These are phyloP conservation scores for Lasioglossum leucozonium DNA, from an alignment of 2,888 invertebrate genomes.

Conservation along the genomic window DNA sequence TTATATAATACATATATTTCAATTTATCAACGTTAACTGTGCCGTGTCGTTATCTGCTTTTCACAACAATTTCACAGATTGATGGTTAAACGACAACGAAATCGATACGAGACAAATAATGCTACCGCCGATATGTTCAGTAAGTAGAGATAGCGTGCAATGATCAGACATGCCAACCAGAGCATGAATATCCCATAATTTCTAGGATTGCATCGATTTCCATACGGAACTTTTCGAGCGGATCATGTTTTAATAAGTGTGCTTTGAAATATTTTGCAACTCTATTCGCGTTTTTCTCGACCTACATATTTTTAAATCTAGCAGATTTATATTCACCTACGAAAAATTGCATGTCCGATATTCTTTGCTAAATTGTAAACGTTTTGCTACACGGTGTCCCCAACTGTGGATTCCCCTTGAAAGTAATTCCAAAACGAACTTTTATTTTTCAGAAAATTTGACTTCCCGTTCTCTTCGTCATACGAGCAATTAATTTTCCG, in stretches of 20 bases:
- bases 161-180: background rate
- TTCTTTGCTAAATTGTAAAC: too few species aligned
- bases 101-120: background rate
- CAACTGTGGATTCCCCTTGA: too few species aligned
- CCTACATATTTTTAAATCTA: background rate
- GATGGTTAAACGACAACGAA: constrained; percentile 1
- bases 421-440: too few species aligned
- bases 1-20: too few species aligned
- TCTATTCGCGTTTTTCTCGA: background rate
- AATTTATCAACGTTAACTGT: background rate
- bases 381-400: too few species aligned
- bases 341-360: background rate
- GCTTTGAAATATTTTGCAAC: background rate
- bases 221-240: background rate
- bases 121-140: background rate
- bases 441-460: too few species aligned
- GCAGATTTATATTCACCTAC: background rate
- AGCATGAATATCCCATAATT: background rate
- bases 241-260: background rate
- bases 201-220: background rate
- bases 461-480: too few species aligned
- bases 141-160: background rate
- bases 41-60: background rate
- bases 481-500: background rate
- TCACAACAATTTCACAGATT: constrained; percentile 6